phyloP scores from a whole-genome alignment of 1,140 invertebrate genomes.

The Drosophila truncata region DNA sequence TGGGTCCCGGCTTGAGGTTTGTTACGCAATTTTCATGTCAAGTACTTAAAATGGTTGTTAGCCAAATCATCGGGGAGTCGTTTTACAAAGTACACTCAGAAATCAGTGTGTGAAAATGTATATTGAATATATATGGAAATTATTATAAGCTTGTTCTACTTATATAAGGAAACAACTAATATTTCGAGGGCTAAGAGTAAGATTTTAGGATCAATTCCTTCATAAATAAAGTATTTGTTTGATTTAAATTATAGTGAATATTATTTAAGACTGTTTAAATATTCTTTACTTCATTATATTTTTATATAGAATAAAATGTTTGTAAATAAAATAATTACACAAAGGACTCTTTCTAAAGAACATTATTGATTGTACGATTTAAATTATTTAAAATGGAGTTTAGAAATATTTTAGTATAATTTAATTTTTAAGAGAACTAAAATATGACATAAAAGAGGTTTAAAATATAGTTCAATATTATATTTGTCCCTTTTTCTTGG shows the following conservation, averaged over 20 bases:
- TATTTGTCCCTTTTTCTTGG: not conserved
- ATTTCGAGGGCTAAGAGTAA: not conserved
- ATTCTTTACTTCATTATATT: too few species aligned
- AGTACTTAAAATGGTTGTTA: constrained; percentile 68
- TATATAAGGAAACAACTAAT: too few species aligned
- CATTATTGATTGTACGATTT: too few species aligned
- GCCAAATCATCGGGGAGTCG: constrained; percentile 59
- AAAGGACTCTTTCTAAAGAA: too few species aligned
- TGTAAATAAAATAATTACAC: too few species aligned
- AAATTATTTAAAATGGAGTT: too few species aligned
- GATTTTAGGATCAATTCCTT: not conserved
- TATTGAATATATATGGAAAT: not conserved
- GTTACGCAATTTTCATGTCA: constrained; percentile 70
- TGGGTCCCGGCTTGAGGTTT: constrained; percentile 48
- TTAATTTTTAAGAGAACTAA: too few species aligned
- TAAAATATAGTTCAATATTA: too few species aligned
- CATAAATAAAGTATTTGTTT: not conserved
- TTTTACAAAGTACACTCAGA: constrained; percentile 6
- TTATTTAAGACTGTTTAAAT: too few species aligned
- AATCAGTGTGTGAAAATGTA: not conserved
- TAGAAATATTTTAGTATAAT: too few species aligned
- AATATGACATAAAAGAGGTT: too few species aligned
- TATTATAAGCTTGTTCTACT: not conserved
- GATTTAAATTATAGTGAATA: not conserved
- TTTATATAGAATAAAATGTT: too few species aligned